Evolutionary conservation across 1,140 invertebrate genomes (phyloP), one percentile per base, ranked within the genome.

Genomic region (Drosophila athabasca): DNA sequence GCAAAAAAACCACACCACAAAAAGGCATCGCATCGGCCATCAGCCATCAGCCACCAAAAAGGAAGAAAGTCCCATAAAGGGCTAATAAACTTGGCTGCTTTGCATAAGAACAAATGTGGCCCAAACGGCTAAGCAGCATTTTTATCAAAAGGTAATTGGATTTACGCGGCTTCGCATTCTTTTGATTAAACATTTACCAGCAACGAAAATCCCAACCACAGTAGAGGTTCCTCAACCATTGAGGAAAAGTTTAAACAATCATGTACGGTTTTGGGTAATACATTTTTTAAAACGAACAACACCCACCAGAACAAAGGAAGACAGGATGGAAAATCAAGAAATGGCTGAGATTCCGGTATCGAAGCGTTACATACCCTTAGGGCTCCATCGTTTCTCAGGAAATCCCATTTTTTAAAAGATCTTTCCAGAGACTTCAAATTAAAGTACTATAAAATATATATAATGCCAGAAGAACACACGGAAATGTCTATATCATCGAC

Each of bases 11-110:
- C 17, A 19, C 6, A 11, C 17, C 7, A 15, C 0, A 39, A 39
- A 66, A 48, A 35, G 44, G 22, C 43, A 62, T 45, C 35, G 9
- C n/a, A 31, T 55, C 31, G 43, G 17, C 45, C 66, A 57, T 57
- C 51, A 26, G n/a, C n/a, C 17, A 57, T 57, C 51, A 26, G 4
- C 41, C 1, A 8, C 1, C 29, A 29, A 6, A n/a, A 19, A 9
- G 45, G 8, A 39, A 48, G 31, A 46, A 35, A 46, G 31, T 51
- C 43, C 41, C 66, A 69, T 69, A 69, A 69, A 81, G 82, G 82
- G 83, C 82, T 85, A 87, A 85, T 85, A 85, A 85, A 85, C 74
- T 65, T 67, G 49, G 11, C 78, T 88, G 79, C 82, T 88, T 85
- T 87, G 76, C 82, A 85, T 85, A 87, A 68, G 76, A 62, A 76